phyloP scores from a whole-genome alignment of 2,888 invertebrate species.

The Lycia hirtaria region DNA sequence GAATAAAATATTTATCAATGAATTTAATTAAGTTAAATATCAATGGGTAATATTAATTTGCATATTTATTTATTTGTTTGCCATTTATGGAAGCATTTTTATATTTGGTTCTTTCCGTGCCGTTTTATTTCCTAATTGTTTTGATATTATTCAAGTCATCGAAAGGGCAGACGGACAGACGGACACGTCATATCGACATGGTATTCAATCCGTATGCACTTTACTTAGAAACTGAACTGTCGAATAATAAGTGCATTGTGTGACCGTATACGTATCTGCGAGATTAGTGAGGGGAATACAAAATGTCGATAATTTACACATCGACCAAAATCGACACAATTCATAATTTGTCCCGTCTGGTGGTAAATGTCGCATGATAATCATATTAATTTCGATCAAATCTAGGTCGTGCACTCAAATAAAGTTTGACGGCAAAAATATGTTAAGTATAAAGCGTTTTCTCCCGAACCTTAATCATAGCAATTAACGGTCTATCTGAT shows the following conservation, averaged over 20 bases:
- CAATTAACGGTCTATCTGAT: conserved; percentile 68
- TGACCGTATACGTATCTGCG: conserved; percentile 74
- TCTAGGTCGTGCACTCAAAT: neutral
- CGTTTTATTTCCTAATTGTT: conserved; percentile 40
- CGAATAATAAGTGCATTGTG: conserved; percentile 85
- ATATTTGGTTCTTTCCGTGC: conserved; percentile 26
- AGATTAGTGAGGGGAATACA: conserved; percentile 83
- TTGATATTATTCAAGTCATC: conserved; percentile 63
- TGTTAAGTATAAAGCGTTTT: neutral
- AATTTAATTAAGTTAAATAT: conserved; percentile 6
- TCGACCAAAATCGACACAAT: conserved; percentile 40
- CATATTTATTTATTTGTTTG: neutral
- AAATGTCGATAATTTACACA: conserved; percentile 75
- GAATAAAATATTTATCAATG: neutral
- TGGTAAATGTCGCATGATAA: conserved; percentile 3
- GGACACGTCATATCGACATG: conserved; percentile 68
- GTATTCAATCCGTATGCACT: conserved; percentile 77
- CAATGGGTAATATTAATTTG: conserved; percentile 3
- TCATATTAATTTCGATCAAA: conserved; percentile 1
- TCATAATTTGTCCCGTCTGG: conserved; percentile 38
- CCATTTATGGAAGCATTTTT: conserved; percentile 20
- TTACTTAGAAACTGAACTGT: conserved; percentile 83
- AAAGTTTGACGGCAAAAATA: conserved; percentile 4
- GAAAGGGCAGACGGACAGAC: conserved; percentile 78
- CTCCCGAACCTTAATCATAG: conserved; percentile 59